Evolutionary conservation across 2,888 invertebrate genomes (phyloP).

Genomic region (Pharmacophagus antenor): DNA sequence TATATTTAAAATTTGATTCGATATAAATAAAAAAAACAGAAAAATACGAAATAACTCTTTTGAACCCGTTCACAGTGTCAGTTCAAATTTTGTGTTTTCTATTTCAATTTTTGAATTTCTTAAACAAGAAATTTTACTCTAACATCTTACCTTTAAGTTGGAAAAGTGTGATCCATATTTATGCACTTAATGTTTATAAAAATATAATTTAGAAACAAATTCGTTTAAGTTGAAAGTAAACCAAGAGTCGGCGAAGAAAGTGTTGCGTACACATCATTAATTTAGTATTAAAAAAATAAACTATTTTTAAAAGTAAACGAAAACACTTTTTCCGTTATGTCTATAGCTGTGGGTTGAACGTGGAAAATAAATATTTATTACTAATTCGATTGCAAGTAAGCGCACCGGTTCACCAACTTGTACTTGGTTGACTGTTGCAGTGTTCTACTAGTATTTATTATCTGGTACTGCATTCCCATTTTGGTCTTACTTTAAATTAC

Average conservation of each 20-base stretch:
- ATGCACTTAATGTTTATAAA: too few species aligned
- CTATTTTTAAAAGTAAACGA: neutral
- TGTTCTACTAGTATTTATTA: slow-evolving; percentile 9
- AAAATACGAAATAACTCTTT: too few species aligned
- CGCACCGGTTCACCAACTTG: slow-evolving; percentile 19
- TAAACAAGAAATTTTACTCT: too few species aligned
- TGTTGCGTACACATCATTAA: slow-evolving; percentile 6
- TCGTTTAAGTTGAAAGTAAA: neutral
- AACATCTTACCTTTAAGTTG: too few species aligned
- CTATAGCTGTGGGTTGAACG: slow-evolving; percentile 6
- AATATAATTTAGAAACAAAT: neutral
- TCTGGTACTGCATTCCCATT: neutral
- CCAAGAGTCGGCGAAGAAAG: neutral
- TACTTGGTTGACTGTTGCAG: neutral
- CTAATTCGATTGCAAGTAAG: slow-evolving; percentile 20
- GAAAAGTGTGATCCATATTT: too few species aligned
- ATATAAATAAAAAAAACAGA: too few species aligned
- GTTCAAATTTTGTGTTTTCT: too few species aligned
- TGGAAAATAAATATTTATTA: slow-evolving; percentile 24
- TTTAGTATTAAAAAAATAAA: neutral
- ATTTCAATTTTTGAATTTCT: too few species aligned
- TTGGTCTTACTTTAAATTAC: neutral
- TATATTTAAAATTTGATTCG: too few species aligned
- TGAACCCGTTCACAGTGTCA: too few species aligned
- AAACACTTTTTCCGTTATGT: slow-evolving; percentile 1